Percentiles rank a stretch among this genome's conserved stretches.
These are phyloP conservation scores for Sander lucioperca DNA, from an alignment of 2,113 vertebrate species.

Conservation along the genomic window DNA sequence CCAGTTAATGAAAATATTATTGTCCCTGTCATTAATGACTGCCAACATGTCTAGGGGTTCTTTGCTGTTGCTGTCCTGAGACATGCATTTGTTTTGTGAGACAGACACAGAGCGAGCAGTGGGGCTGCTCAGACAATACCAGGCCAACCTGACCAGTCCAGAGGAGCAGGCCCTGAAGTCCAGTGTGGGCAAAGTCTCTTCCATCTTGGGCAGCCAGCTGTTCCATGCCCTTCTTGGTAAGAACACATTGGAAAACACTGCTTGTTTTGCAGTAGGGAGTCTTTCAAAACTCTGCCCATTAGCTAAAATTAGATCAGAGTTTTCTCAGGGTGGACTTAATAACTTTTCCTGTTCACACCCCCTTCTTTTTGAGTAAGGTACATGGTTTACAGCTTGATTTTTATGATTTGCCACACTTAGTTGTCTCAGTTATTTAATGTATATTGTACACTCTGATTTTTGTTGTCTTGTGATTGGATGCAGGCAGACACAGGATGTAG, in stretches of 20 bases:
- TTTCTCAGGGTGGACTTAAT: constrained; percentile 31
- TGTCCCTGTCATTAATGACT: not conserved
- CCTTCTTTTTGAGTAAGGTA: not conserved
- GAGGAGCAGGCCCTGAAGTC: constrained; percentile 88
- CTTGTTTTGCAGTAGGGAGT: constrained; percentile 14
- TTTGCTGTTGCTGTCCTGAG: constrained; percentile 37
- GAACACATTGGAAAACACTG: constrained; percentile 39
- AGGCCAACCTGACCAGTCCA: constrained; percentile 86
- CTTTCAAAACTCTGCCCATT: constrained; percentile 19
- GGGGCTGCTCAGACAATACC: constrained; percentile 88
- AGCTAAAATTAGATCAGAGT: constrained; percentile 9
- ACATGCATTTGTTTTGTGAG: constrained; percentile 53
- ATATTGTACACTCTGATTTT: not conserved
- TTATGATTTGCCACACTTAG: not conserved
- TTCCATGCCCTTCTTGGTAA: constrained; percentile 92
- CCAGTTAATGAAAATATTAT: not conserved
- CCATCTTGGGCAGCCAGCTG: constrained; percentile 89
- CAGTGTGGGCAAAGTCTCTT: constrained; percentile 88
- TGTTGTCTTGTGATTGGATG: constrained; percentile 22
- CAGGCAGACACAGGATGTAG: constrained; percentile 48
- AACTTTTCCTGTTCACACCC: not conserved
- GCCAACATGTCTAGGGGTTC: not conserved
- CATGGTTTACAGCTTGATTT: not conserved
- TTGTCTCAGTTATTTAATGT: not conserved
- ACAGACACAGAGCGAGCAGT: constrained; percentile 89